Evolutionary conservation across 2,113 vertebrate genomes (phyloP), one percentile per base, ranked within the genome.

Genomic region (Heterotis niloticus): DNA sequence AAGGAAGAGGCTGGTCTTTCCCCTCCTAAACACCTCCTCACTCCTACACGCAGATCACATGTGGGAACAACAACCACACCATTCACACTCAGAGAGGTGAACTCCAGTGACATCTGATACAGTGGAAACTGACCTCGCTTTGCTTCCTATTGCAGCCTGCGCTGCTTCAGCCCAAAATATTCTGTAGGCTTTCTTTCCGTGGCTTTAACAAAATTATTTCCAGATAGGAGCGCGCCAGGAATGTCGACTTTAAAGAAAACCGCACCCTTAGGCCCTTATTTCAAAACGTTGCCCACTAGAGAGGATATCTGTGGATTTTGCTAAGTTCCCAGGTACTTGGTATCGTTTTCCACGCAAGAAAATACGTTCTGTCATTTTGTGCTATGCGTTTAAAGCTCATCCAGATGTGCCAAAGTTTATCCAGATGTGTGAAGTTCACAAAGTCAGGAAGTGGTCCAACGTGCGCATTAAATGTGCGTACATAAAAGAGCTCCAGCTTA

Each of bases 1-100:
- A 44, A 44, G 34, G 7, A 79, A 44, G 44, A 69, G 78, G 78
- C 70, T 54, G 78, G 78, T 73, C 78, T 73, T 74, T 16, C 4
- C 67, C 23, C 56, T 23, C 18, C 20, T n/a, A 20, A 12, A 23
- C 17, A 1, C 12, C 51, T 72, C 51, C 17, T 29, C 44, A 18
- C 18, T 44, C 34, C 34, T 44, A 44, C 69, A 20, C 7, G 13
- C 29, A 52, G 54, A 12, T n/a, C 44, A 70, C 16, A 23, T 34
- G 17, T 29, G 13, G 69, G 5, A n/a, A 72, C 51, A n/a, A n/a
- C 20, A 72, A n/a, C n/a, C 51, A 72, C 29, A 23, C 13, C 16
- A n/a, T 52, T 34, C 34, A 51, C 69, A 72, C 20, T 34, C 17
- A n/a, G 18, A 20, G n/a, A 51, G 34, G 3, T 20, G 44, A 34